Percentiles rank a stretch among this genome's conserved stretches.
Conservation (phyloP, 2,797 vertebrate genomes). For the Pteropus rufus region DNA sequence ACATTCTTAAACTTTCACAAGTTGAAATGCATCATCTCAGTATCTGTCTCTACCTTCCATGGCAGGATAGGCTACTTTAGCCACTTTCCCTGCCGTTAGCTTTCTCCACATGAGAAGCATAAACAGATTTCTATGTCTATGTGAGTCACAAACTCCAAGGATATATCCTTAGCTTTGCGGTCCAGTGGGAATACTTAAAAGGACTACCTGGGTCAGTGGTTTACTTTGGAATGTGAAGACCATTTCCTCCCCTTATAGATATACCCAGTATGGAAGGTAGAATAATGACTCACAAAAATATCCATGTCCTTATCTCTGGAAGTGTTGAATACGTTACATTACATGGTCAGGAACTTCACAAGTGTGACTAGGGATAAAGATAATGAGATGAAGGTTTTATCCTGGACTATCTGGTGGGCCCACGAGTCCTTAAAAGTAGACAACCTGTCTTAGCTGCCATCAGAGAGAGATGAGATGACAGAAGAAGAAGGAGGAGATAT, state of each 20-base stretch:
- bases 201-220: background rate
- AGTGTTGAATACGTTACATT: background rate
- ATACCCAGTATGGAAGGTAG: too few relatives aligned
- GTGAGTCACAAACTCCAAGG: background rate
- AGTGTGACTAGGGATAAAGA: background rate
- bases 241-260: background rate
- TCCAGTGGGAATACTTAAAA: background rate
- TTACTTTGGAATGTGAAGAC: background rate
- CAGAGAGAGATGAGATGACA: background rate
- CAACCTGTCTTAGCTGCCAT: background rate
- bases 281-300: background rate
- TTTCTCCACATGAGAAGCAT: background rate
- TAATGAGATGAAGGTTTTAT: background rate
- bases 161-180: background rate
- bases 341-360: background rate
- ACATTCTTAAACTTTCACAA: background rate
- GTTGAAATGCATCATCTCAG: background rate
- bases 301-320: background rate
- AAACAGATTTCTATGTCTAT: background rate
- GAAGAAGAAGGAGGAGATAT: background rate
- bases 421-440: background rate
- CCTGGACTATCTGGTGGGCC: background rate
- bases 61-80: background rate
- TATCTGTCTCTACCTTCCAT: background rate
- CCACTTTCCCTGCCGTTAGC: background rate